These are phyloP conservation scores for Clunio marinus DNA, from an alignment of 2,888 invertebrate species.

Conservation along the genomic window DNA sequence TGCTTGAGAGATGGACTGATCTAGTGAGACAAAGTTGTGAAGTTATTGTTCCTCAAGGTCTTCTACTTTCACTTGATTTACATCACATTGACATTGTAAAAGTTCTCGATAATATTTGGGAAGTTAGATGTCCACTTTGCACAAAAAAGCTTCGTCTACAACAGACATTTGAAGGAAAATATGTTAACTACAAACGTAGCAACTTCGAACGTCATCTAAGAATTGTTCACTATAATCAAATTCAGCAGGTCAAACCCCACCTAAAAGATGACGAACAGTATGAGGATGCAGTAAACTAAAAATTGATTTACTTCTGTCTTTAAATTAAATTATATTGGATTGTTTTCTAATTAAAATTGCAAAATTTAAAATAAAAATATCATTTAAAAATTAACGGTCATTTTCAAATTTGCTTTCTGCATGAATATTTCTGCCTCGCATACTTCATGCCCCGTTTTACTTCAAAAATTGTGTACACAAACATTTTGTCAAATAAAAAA, in stretches of 20 bases:
- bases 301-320: too few species aligned
- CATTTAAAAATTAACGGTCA: not conserved
- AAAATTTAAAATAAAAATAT: not conserved
- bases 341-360: too few species aligned
- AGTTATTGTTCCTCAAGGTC: constrained; percentile 23
- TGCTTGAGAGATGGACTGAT: constrained; percentile 18
- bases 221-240: constrained; percentile 35
- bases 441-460: too few species aligned
- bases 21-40: constrained; percentile 28
- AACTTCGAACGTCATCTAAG: constrained; percentile 29
- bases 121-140: constrained; percentile 28
- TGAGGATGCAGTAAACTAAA: too few species aligned
- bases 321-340: too few species aligned
- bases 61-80: constrained; percentile 10
- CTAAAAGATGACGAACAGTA: not conserved
- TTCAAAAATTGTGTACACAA: too few species aligned
- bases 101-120: constrained; percentile 17
- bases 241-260: not conserved
- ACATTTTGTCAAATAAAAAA: not conserved
- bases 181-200: constrained; percentile 29
- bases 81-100: constrained; percentile 1
- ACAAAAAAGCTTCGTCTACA: constrained; percentile 28
- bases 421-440: not conserved
- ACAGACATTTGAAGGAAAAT: constrained; percentile 26
- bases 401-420: not conserved